Base-by-base conservation (phyloP, 2,113 vertebrate genomes). In the Perca fluviatilis region DNA sequence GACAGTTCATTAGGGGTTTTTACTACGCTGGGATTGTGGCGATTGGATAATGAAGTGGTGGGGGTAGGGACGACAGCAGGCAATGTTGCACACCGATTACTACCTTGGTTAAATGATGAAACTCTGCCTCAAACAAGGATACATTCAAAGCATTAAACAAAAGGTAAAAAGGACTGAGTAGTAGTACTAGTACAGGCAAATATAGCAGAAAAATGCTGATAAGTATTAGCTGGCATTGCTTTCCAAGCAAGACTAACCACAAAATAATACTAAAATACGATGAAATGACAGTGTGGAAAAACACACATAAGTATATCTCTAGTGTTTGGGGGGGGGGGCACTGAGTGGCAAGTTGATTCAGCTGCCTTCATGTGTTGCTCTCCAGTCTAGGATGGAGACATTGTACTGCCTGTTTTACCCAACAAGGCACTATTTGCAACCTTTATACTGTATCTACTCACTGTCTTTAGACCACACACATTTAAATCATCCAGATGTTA, bases 1-100 rank as follows among this genome's bases (percentile, higher is more conserved):
- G 74, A 86, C 63, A 74, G 67, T 82, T 90, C 74, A 88, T 88
- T 86, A 83, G 21, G 72, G 49, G 16, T 8, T 74, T 86, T 71
- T 57, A 85, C 75, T 79, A 58, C 15, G 47, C 21, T 21, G 66
- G 46, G 63, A 85, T 65, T 79, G 74, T 70, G n/a, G 49, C 49
- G 71, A 82, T 49, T 74, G 54, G 49, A 58, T 84, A 87, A 74
- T 86, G 66, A 71, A 77, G 54, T 57, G 74, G 60, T 0, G 18
- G 87, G 80, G 70, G 77, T 53, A 53, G 81, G 64, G 74, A 76
- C 62, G 6, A 47, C 21, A 47, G 57, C 10, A 30, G 56, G 50
- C 30, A 80, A 61, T 23, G 77, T 25, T 76, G 67, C 73, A 74
- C 47, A 47, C n/a, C 66, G 65, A 80, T 85, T 50, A 77, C 50